Percentiles rank a stretch among this genome's conserved stretches.
These are phyloP conservation scores for Sander lucioperca DNA, from an alignment of 2,113 vertebrate species.

Conservation along the genomic window DNA sequence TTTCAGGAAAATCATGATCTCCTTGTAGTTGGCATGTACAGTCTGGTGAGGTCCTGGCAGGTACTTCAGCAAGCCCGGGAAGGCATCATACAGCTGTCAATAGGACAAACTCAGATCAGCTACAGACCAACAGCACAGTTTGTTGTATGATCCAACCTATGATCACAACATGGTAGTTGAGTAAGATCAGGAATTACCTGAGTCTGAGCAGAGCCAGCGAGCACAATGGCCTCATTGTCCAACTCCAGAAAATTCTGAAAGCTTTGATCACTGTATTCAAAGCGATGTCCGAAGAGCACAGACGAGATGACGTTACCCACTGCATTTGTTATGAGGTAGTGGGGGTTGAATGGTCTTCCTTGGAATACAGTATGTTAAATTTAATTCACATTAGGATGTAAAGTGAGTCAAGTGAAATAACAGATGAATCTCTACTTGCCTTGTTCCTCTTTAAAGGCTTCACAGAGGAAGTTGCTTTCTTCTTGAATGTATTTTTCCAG, in stretches of 20 bases:
- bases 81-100: slow-evolving; percentile 82
- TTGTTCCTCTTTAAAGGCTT: slow-evolving; percentile 85
- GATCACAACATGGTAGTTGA: background rate
- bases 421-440: slow-evolving; percentile 67
- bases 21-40: slow-evolving; percentile 68
- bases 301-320: slow-evolving; percentile 90
- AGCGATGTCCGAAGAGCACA: slow-evolving; percentile 89
- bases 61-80: slow-evolving; percentile 82
- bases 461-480: slow-evolving; percentile 82
- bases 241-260: slow-evolving; percentile 86
- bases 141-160: background rate
- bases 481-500: slow-evolving; percentile 85
- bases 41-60: slow-evolving; percentile 88
- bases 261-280: slow-evolving; percentile 86
- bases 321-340: slow-evolving; percentile 84
- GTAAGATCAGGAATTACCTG: slow-evolving; percentile 50
- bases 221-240: slow-evolving; percentile 78
- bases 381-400: background rate
- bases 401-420: background rate
- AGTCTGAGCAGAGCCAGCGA: slow-evolving; percentile 64
- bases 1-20: slow-evolving; percentile 76
- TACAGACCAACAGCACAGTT: accelerated
- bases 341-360: slow-evolving; percentile 90
- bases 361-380: background rate
- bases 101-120: background rate